Evolutionary conservation across 2,888 invertebrate genomes (phyloP).

Genomic region (Byasa hedistus): DNA sequence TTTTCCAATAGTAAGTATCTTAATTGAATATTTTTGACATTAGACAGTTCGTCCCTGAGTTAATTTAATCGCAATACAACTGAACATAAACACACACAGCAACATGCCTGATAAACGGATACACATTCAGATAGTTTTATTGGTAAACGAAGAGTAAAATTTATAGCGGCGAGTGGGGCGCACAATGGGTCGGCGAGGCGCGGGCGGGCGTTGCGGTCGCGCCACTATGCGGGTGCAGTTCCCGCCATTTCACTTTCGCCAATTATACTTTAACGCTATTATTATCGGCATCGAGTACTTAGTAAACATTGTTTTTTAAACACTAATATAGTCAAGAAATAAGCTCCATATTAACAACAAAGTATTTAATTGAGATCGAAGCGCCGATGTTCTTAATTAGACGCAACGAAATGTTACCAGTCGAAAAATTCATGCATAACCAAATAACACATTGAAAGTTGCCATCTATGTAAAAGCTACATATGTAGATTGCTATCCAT

Average conservation of each 20-base stretch:
- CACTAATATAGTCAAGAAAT: background rate
- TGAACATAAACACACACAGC: background rate
- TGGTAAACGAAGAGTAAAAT: slow-evolving; percentile 18
- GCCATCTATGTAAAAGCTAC: slow-evolving; percentile 1
- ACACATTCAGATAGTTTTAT: slow-evolving; percentile 14
- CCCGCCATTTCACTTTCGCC: slow-evolving; percentile 48
- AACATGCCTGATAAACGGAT: slow-evolving; percentile 1
- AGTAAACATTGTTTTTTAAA: slow-evolving; percentile 44
- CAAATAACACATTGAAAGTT: background rate
- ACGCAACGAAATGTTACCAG: background rate
- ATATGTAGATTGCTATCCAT: background rate
- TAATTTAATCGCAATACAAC: background rate
- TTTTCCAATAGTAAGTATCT: background rate
- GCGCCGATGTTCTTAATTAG: background rate
- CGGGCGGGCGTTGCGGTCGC: slow-evolving; percentile 43
- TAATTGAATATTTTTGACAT: background rate
- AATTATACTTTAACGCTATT: slow-evolving; percentile 54
- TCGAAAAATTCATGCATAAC: background rate
- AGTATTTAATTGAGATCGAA: slow-evolving; percentile 3
- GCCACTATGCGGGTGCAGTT: slow-evolving; percentile 59
- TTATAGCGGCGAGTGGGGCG: slow-evolving; percentile 12
- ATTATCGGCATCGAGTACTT: slow-evolving; percentile 45
- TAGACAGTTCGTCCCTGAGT: background rate
- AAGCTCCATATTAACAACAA: background rate
- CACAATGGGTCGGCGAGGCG: slow-evolving; percentile 20